Evolutionary conservation across 1,140 invertebrate species (phyloP), one percentile per base, ranked within the genome.

Genomic region (Ladona fulva): DNA sequence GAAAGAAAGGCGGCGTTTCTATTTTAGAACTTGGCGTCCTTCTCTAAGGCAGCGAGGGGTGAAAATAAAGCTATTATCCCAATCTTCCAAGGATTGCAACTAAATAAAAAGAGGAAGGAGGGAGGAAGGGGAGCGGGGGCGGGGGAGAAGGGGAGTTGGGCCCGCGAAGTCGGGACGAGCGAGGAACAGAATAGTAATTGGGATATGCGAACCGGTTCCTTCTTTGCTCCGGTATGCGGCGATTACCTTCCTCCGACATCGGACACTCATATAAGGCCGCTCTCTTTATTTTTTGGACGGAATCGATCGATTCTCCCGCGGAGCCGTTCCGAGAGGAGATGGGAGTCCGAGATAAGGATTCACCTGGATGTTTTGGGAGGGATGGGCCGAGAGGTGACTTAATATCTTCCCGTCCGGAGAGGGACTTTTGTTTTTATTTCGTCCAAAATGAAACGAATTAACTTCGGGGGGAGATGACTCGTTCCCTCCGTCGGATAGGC

Each of bases 21-120:
- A 66, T 66, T 66, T 66, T 12, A 12, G 12, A 66, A 3, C 52
- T 66, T 66, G 52, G 52, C 52, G 14, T 66, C 52, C 52, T 66
- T 22, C 52, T 66, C 52, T 12, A 12, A 16, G 52, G 52, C 52
- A 22, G 12, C 52, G 52, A 66, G 52, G 52, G 52, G 52, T 66
- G 52, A 22, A 66, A 66, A 66, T 66, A 66, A 66, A 66, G 52
- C 52, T 66, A 66, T 66, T 66, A 66, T 66, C 12, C 52, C 52
- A 66, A 66, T 66, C 52, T 37, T 37, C 52, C n/a, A 66, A 66
- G 52, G 52, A 66, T 66, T 66, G 52, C 52, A 66, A 66, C 52
- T 5, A 22, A 66, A 22, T 19, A 19, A 66, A 22, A 66, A 12
- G n/a, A 22, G 52, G 12, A 6, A 12, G 1, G 52, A 12, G 52